Evolutionary conservation across 2,797 vertebrate genomes (phyloP).

Genomic region (Linurgus olivaceus): DNA sequence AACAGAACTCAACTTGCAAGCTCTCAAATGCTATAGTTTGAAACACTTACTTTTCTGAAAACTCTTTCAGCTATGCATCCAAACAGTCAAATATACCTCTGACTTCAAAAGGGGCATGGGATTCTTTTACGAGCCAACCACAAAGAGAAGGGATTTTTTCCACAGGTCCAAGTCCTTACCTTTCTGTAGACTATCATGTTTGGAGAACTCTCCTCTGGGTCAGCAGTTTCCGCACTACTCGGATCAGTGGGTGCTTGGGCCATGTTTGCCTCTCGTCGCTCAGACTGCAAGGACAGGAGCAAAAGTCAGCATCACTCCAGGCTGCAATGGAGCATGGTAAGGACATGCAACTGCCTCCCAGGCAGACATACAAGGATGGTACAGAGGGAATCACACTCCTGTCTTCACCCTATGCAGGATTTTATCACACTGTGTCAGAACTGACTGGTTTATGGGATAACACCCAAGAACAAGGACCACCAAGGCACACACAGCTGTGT

Average conservation of each 20-base stretch:
- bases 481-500: rapidly evolving
- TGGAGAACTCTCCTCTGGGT: slow-evolving; percentile 91
- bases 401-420: background rate
- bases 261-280: slow-evolving; percentile 77
- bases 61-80: background rate
- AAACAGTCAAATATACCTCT: background rate
- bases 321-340: background rate
- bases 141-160: background rate
- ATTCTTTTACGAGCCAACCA: background rate
- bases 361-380: background rate
- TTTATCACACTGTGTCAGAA: background rate
- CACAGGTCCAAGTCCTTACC: slow-evolving; percentile 71
- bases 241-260: slow-evolving; percentile 85
- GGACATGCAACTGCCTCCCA: background rate
- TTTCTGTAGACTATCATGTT: slow-evolving; percentile 98
- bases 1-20: background rate
- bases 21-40: background rate
- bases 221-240: slow-evolving; percentile 72
- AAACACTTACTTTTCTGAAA: background rate
- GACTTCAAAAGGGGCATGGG: background rate
- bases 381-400: background rate
- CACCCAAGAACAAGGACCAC: rapidly evolving
- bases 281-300: slow-evolving; percentile 61
- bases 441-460: background rate
- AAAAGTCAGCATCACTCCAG: slow-evolving; percentile 21